A percentile compares a stretch with the other conserved stretches of the same genome.
These are phyloP conservation scores for Patagioenas fasciata DNA, from an alignment of 2,113 vertebrate species.

Conservation along the genomic window DNA sequence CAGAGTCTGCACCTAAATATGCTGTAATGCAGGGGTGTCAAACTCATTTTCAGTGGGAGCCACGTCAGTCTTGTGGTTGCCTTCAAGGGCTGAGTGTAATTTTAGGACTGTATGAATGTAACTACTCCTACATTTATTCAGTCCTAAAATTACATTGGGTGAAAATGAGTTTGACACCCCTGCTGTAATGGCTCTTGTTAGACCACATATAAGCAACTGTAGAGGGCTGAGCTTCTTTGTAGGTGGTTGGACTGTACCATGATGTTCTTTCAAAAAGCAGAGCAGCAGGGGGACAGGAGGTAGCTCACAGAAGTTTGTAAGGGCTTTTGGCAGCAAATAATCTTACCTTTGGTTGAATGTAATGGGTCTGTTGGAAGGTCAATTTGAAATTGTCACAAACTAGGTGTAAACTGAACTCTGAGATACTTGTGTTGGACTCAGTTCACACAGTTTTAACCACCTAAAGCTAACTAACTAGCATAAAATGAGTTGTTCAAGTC, in stretches of 20 bases:
- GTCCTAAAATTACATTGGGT: too few species aligned
- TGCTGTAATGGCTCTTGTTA: not conserved
- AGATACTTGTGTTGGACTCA: not conserved
- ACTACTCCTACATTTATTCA: too few species aligned
- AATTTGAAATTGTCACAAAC: not conserved
- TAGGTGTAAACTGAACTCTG: not conserved
- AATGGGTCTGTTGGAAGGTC: not conserved
- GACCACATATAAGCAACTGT: rapidly evolving
- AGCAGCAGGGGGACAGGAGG: not conserved
- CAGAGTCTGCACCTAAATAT: not conserved
- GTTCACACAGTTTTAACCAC: not conserved
- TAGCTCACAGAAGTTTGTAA: not conserved
- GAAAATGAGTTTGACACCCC: too few species aligned
- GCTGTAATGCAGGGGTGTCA: not conserved
- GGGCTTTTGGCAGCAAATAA: not conserved
- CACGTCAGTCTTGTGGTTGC: too few species aligned
- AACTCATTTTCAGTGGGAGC: too few species aligned
- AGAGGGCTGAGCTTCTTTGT: not conserved
- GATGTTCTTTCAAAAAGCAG: not conserved
- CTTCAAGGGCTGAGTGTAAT: too few species aligned
- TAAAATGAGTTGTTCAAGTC: not conserved
- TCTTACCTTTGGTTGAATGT: not conserved
- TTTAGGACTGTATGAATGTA: too few species aligned
- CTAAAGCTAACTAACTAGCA: not conserved
- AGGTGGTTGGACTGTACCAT: not conserved